Evolutionary conservation across 2,797 vertebrate species (phyloP).

Genomic region (Okamejei kenojei): DNA sequence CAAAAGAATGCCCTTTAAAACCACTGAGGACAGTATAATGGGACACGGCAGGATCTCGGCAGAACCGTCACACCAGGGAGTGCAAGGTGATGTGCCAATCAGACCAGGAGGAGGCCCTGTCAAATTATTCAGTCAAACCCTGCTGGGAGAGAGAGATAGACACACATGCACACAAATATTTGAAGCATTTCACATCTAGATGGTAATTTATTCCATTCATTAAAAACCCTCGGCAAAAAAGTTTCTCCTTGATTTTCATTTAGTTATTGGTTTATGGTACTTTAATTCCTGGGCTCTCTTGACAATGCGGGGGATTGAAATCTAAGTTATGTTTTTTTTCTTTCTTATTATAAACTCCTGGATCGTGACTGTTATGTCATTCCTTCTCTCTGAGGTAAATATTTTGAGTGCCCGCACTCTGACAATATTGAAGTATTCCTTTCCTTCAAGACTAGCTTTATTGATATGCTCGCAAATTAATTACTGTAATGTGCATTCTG

Average conservation of each 20-base stretch:
- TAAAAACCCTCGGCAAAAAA: not conserved
- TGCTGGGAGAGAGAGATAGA: slow-evolving; percentile 5
- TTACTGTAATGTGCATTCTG: not conserved
- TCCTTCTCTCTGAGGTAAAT: not conserved
- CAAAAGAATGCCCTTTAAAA: not conserved
- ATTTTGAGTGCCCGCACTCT: not conserved
- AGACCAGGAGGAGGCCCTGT: not conserved
- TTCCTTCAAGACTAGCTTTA: not conserved
- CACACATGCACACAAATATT: not conserved
- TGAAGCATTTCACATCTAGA: slow-evolving; percentile 22
- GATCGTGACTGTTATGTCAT: not conserved
- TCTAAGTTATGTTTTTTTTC: not conserved
- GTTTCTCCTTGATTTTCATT: slow-evolving; percentile 9
- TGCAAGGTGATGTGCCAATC: not conserved
- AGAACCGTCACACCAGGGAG: not conserved
- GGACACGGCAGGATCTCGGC: not conserved
- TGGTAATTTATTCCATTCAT: slow-evolving; percentile 32
- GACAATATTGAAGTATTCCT: not conserved
- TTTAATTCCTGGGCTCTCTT: not conserved
- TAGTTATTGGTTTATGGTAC: not conserved
- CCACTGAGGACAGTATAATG: not conserved
- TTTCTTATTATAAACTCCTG: not conserved
- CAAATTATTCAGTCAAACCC: slow-evolving; percentile 21
- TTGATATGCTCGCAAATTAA: not conserved
- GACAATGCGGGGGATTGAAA: too few species aligned